Base-by-base conservation (phyloP, 2,113 vertebrate genomes). In the Zootoca vivipara region DNA sequence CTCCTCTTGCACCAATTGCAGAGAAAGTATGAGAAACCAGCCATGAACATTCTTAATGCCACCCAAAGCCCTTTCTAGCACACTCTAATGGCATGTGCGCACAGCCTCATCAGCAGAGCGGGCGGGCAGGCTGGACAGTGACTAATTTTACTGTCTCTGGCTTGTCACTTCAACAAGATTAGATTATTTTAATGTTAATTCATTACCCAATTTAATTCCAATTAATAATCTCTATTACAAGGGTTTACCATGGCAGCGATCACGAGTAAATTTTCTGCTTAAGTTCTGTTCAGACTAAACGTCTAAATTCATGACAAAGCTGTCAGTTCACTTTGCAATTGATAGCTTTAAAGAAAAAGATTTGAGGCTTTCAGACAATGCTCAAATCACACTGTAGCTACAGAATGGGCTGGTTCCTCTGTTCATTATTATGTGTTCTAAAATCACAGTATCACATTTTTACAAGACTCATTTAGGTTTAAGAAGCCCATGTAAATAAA, bases 111-210 rank as follows among this genome's bases (percentile, higher is more conserved):
- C 92, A 78, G 82, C 52, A 92, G 93, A 7, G 52, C 30, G 67
- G 67, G 8, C 74, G 89, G 79, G 86, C 89, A 78, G 75, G 78
- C 35, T 81, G 86, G 93, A 94, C 92, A 91, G 73, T 87, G 93
- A 95, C 89, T 94, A 92, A 95, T 91, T 87, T 74, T 77, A 89
- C 92, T 52, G 2, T 85, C 93, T 92, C 90, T 87, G 78, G 67
- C 13, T 83, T 94, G 92, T 78, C 82, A 91, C 84, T 93, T 93
- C 86, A 93, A 87, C 28, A 92, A 91, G 93, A 96, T 90, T 92
- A 90, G 89, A 87, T 93, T 95, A 95, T 93, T 96, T 96, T 92
- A 94, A 94, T 95, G 93, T 95, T 94, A 96, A 96, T 95, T 92
- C 67, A 93, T 90, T 90, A 89, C 64, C 85, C 94, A 89, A 95